Conservation (phyloP, 2,888 invertebrate genomes). For the Xestia sexstrigata region DNA sequence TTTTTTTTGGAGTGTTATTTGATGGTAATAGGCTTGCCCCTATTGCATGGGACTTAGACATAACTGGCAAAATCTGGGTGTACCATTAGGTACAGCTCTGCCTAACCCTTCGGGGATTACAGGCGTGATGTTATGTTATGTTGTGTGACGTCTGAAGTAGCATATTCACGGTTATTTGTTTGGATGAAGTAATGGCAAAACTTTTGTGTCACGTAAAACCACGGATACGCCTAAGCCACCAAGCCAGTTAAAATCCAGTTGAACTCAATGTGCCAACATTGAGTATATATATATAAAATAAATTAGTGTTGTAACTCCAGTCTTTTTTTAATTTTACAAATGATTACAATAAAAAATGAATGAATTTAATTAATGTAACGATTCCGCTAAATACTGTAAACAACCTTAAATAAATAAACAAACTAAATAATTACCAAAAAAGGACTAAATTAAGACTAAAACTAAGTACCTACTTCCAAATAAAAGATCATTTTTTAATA, state of each 20-base stretch:
- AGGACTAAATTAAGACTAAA: neutral
- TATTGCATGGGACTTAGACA: neutral
- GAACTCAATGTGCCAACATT: neutral
- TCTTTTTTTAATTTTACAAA: neutral
- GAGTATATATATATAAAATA: no score
- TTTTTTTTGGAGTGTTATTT: no score
- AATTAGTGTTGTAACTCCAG: neutral
- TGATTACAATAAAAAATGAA: neutral
- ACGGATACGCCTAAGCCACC: no score
- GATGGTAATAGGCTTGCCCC: neutral
- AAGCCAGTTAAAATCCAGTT: neutral
- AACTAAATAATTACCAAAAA: neutral
- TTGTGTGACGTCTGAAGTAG: neutral
- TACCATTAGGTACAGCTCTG: neutral
- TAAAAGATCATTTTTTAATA: neutral
- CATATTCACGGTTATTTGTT: neutral
- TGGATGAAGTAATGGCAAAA: neutral
- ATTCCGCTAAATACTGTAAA: no score
- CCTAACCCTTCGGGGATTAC: neutral
- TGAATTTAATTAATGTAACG: no score
- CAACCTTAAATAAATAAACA: no score
- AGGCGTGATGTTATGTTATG: neutral
- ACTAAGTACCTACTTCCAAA: neutral
- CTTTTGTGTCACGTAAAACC: neutral
- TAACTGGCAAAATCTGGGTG: neutral